Percentiles rank a stretch among this genome's conserved stretches.
Evolutionary conservation across 2,888 invertebrate genomes (phyloP).

Genomic region (Cetonia aurata): DNA sequence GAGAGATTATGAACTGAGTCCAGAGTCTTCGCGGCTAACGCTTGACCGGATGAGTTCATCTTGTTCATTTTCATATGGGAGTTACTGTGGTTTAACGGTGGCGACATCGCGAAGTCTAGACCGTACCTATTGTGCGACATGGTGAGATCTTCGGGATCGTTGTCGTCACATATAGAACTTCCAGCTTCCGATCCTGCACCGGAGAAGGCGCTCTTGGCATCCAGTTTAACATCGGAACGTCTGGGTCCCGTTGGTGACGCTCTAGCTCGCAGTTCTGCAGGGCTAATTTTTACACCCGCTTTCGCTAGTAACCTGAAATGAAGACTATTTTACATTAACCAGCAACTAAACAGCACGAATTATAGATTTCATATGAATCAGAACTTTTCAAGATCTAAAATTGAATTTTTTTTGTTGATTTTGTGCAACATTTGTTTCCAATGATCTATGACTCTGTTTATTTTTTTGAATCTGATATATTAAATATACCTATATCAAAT

Average conservation of each 20-base stretch:
- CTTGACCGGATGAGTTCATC: conserved; percentile 64
- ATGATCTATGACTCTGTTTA: too few relatives aligned
- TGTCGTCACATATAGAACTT: conserved; percentile 82
- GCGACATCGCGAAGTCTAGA: conserved; percentile 67
- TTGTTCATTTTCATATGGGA: conserved; percentile 68
- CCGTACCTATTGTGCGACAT: conserved; percentile 71
- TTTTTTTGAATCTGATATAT: too few relatives aligned
- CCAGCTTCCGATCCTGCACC: conserved; percentile 78
- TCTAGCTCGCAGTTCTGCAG: conserved; percentile 85
- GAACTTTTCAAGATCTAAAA: too few relatives aligned
- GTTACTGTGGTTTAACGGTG: conserved; percentile 63
- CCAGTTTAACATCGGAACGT: conserved; percentile 82
- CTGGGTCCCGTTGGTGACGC: conserved; percentile 89
- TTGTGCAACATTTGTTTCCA: too few relatives aligned
- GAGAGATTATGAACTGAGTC: conserved; percentile 75
- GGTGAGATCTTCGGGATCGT: conserved; percentile 88
- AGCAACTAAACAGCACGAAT: too few relatives aligned
- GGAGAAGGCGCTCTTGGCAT: conserved; percentile 77
- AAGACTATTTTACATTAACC: too few relatives aligned
- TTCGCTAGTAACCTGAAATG: conserved; percentile 80
- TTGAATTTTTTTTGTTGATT: too few relatives aligned
- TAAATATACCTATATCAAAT: too few relatives aligned
- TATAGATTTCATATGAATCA: too few relatives aligned
- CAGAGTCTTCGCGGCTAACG: conserved; percentile 76
- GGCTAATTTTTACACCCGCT: conserved; percentile 88